Conservation (phyloP, 1,140 invertebrate species). For the Caenorhabditis remanei region DNA sequence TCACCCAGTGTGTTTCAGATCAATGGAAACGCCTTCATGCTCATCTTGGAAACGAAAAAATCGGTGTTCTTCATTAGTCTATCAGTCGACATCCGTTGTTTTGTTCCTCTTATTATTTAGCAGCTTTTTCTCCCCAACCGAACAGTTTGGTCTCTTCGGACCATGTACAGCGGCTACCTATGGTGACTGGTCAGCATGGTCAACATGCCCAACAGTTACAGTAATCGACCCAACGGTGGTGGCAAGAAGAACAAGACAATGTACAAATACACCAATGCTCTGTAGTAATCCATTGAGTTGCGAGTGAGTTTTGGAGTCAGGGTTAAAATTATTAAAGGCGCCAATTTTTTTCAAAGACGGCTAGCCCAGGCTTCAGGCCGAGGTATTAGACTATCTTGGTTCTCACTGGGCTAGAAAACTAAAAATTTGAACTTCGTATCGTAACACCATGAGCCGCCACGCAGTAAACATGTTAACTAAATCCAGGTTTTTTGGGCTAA, state of each 20-base stretch:
- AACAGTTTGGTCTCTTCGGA: neutral
- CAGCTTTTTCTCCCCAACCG: conserved; percentile 7
- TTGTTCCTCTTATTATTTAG: conserved; percentile 29
- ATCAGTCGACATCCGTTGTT: neutral
- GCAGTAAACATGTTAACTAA: too few species aligned
- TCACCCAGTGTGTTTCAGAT: neutral
- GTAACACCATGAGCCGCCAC: too few species aligned
- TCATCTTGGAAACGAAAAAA: conserved; percentile 48
- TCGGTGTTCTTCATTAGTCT: neutral
- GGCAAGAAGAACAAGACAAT: neutral
- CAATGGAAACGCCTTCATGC: conserved; percentile 49
- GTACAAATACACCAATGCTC: neutral
- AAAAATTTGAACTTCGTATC: too few species aligned
- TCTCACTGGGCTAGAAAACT: too few species aligned
- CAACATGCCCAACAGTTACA: neutral
- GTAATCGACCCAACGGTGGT: conserved; percentile 18
- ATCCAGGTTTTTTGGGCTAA: too few species aligned
- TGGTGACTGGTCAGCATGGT: conserved; percentile 17
- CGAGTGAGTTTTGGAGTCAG: neutral
- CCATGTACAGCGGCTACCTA: neutral
- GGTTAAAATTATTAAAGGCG: neutral
- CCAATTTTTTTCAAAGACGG: neutral
- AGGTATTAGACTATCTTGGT: too few species aligned
- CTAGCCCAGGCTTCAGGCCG: too few species aligned
- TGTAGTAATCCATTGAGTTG: neutral